Base-by-base conservation (phyloP, 2,888 invertebrate genomes). In the Tetranychus truncatus region DNA sequence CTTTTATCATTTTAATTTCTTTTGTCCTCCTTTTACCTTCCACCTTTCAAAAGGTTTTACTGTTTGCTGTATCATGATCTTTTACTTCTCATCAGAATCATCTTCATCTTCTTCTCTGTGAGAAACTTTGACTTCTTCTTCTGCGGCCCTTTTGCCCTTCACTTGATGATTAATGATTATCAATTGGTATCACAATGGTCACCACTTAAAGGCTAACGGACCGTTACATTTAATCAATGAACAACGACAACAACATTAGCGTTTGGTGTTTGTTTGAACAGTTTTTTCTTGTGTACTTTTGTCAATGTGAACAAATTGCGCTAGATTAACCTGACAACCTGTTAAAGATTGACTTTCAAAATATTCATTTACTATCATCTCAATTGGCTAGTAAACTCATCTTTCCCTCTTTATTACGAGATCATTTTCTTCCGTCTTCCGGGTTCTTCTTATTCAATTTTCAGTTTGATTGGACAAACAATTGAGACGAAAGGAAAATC, bases 181-280 rank as follows among this genome's bases (percentile, higher is more conserved):
- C 9, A 55, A 55, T 15, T 15, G 15, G 55, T 55, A 15, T 24
- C 9, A 55, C 55, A 55, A 55, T 55, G 55, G 55, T 55, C 55
- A 55, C 55, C 55, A 55, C 55, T 55, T 55, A 55, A 55, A 55
- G 55, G 55, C 55, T 55, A 55, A 55, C 55, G 55, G 55, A 55
- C 55, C 55, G 55, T 55, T 55, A 55, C 55, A 9, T 55, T 55
- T 15, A 55, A 55, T 55, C 55, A 55, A 55, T 55, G 55, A 55
- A 55, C 15, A 55, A 55, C 9, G 15, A 55, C 9, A 55, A 55
- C 34, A 34, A 34, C 34, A 34, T 34, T 34, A 34, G 34, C 34
- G 34, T 34, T 34, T 34, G 34, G 34, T 34, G 34, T 34, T 34
- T 34, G 34, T 34, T 34, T 34, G 34, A 34, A 34, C 34, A 34